Base-by-base conservation (phyloP, 2,888 invertebrate species). In the Deroplatys truncata region DNA sequence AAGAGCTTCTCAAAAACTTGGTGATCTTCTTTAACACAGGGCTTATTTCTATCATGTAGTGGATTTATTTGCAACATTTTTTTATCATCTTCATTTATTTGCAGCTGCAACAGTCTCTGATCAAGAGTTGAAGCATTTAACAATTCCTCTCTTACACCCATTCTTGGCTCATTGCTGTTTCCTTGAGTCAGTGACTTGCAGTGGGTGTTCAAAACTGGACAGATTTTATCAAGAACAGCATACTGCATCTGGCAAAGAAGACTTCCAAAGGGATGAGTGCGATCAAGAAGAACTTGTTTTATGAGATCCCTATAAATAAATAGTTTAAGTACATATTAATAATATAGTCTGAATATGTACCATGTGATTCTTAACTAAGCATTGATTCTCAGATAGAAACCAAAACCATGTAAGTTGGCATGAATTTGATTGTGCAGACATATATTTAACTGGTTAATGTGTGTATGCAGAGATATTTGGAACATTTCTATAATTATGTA, bases 211-310 rank as follows among this genome's bases (percentile, higher is more conserved):
- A 89, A 87, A 20, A 89, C 56, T 28, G 89, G 89, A 31, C 84
- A 49, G 8, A 89, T 84, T 87, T 89, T 89, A 28, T 89, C 86
- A 29, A 87, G 28, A 7, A 89, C 72, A 84, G 87, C 89, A 88
- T 89, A 86, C 31, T 89, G 89, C 89, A 89, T 89, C 28, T 89
- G 89, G 35, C 87, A 82, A 16, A 89, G 29, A 10, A 89, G 35
- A 43, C 82, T 28, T n/a, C 89, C 89, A 84, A 82, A 16, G 9
- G 89, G 89, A 84, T 89, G 89, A 31, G 29, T 35, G 13, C 86
- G 82, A 31, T 89, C 89, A 56, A 72, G 29, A 43, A 89, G 86
- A 49, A 89, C 72, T 35, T 88, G 83, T 28, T 25, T 56, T 16
- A 89, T 43, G 28, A 89, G 72, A 29, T 87, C 87, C n/a, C 88